Base-by-base conservation (phyloP, 2,797 vertebrate genomes). In the Halcyon chelicuti region DNA sequence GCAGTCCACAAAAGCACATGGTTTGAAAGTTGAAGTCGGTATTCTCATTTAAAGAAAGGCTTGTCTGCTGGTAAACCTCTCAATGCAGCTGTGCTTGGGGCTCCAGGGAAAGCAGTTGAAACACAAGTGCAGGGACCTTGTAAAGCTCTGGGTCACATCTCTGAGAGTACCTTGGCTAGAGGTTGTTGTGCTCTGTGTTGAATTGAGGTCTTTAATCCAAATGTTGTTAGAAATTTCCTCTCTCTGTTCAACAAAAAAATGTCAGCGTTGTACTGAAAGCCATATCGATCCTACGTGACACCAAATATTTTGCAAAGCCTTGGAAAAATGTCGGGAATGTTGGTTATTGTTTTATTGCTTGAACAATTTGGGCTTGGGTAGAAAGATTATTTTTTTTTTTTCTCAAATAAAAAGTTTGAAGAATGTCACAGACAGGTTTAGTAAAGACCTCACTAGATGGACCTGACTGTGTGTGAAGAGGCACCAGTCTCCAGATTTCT, bases 141-240 rank as follows among this genome's bases (percentile, higher is more conserved):
- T n/a, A 63, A 4, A 79, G 12, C 17, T 66, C 54, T 70, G 66
- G 42, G 40, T 76, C 73, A 26, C 31, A 13, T 17, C 63, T 55
- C 62, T 28, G 16, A 40, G 42, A 49, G 40, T 51, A 21, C 49
- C 12, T 68, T 37, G 66, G 37, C 3, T 29, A 58, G 37, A 71
- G 23, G 44, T 31, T 75, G 52, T 44, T 79, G 37, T 62, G 72
- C 62, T 55, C 28, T 40, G 29, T 49, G 33, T 61, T 89, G 57
- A 71, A 49, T 51, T 26, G 70, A 49, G n/a, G 47, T 18, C 73
- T 84, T 91, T 71, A 83, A 62, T 52, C 58, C 44, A 78, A 90
- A 70, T 15, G 44, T 49, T 88, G 63, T 68, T 80, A 72, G 88
- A 79, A 94, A 78, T 95, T 85, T 92, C 46, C 66, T 81, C 90